phyloP scores from a whole-genome alignment of 2,888 invertebrate species.

The Metopia argyrocephala region DNA sequence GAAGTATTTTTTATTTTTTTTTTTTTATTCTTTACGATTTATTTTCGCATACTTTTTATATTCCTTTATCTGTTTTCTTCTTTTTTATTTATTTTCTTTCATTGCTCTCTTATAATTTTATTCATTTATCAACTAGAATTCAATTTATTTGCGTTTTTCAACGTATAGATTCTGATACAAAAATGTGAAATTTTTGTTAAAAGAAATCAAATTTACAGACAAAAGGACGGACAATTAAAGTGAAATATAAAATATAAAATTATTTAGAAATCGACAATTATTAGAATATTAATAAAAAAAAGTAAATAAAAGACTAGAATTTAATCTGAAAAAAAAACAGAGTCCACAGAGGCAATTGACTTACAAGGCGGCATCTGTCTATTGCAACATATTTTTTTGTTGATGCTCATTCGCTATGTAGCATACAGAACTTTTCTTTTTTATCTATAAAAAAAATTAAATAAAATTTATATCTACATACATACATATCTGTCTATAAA shows the following conservation, averaged over 20 bases:
- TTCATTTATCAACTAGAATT: conserved; percentile 73
- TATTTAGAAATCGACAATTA: no score
- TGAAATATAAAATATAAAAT: no score
- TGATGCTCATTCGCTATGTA: not conserved
- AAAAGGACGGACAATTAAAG: no score
- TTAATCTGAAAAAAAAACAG: no score
- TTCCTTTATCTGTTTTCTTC: conserved; percentile 21
- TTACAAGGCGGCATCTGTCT: conserved; percentile 42
- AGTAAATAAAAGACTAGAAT: no score
- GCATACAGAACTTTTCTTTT: not conserved
- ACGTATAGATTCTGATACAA: conserved; percentile 49
- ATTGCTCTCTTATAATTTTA: conserved; percentile 16
- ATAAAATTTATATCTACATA: no score
- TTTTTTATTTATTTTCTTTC: conserved; percentile 67
- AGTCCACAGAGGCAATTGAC: conserved; percentile 43
- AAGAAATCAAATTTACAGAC: no score
- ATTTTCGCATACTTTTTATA: conserved; percentile 9
- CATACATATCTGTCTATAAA: no score
- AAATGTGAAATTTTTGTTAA: conserved; percentile 30
- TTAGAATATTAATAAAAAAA: no score
- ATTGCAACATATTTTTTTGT: conserved; percentile 20
- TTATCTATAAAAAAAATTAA: no score
- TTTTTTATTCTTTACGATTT: no score
- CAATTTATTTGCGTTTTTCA: conserved; percentile 66
- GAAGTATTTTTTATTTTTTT: conserved; percentile 71